phyloP scores from a whole-genome alignment of 2,888 invertebrate species.

The Idaea biselata region DNA sequence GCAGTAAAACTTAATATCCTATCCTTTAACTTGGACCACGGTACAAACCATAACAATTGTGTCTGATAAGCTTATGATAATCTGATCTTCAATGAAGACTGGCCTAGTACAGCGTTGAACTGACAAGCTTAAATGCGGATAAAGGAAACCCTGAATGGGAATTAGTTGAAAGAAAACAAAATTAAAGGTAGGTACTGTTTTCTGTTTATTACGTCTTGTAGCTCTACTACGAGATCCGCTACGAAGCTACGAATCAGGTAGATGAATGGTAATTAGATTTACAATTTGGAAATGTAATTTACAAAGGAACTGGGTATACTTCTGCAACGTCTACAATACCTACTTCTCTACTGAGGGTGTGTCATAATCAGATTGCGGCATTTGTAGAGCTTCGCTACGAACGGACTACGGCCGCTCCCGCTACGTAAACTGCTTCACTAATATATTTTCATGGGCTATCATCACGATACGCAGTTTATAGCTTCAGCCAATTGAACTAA shows the following conservation, averaged over 20 bases:
- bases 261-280: background rate
- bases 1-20: background rate
- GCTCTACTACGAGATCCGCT: background rate
- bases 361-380: conserved; percentile 79
- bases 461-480: conserved; percentile 22
- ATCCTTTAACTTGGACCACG: background rate
- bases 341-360: conserved; percentile 59
- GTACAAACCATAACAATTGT: background rate
- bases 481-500: conserved; percentile 20
- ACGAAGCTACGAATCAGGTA: conserved; percentile 3
- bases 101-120: background rate
- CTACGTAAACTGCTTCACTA: conserved; percentile 34
- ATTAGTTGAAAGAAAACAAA: background rate
- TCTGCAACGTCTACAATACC: conserved; percentile 9
- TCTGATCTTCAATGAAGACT: background rate
- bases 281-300: background rate
- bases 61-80: background rate
- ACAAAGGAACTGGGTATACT: background rate
- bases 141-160: background rate
- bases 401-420: conserved; percentile 68
- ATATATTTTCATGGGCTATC: conserved; percentile 24
- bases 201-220: background rate
- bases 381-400: conserved; percentile 68
- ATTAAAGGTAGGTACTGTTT: background rate
- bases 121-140: background rate